Evolutionary conservation across 1,140 invertebrate species (phyloP).

Genomic region (Protaetia brevitarsis): DNA sequence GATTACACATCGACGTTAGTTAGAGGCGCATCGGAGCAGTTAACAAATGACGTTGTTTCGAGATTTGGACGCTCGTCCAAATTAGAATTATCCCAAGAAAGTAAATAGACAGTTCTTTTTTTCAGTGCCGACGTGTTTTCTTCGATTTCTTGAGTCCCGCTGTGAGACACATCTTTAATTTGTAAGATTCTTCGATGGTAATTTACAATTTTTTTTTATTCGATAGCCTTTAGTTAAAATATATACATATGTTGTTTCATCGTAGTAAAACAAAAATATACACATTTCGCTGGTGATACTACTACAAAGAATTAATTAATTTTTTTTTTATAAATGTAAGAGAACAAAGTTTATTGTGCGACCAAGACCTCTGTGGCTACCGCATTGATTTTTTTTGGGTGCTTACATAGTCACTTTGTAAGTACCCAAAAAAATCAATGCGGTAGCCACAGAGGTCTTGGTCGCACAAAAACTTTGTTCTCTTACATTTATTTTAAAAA

Average conservation of each 20-base stretch:
- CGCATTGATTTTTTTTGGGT: no score
- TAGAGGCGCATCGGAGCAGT: not conserved
- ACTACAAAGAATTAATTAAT: no score
- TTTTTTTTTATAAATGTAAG: no score
- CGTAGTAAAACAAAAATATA: no score
- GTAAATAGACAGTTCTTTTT: not conserved
- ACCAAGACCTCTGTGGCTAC: no score
- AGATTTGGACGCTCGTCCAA: not conserved
- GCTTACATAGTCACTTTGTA: no score
- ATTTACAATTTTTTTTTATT: not conserved
- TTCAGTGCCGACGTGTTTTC: slow-evolving; percentile 2
- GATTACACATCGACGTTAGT: not conserved
- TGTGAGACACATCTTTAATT: slow-evolving; percentile 10
- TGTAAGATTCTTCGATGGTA: not conserved
- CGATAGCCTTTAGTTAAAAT: not conserved
- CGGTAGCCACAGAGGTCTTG: no score
- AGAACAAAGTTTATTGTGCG: no score
- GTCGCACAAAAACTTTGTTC: no score
- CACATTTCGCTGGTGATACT: no score
- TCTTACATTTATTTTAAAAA: no score
- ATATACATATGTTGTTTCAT: not conserved
- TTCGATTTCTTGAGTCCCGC: not conserved
- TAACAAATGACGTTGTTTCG: slow-evolving; percentile 7
- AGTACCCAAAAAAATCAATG: no score
- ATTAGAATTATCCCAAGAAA: not conserved